A percentile compares a stretch with the other conserved stretches of the same genome.
Conservation (phyloP, 2,888 invertebrate genomes). For the Nemurella pictetii region DNA sequence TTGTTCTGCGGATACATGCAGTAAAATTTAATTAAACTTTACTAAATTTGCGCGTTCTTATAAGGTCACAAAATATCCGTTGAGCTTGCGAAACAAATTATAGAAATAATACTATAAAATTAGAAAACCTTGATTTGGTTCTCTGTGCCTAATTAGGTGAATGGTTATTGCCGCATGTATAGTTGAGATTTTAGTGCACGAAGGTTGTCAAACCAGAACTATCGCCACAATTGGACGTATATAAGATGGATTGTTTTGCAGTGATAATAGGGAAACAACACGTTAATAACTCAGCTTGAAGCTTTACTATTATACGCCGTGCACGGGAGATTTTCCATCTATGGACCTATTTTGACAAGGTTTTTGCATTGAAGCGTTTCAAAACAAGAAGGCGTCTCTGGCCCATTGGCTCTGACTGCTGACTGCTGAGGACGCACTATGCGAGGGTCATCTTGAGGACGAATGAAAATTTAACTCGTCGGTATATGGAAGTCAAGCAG, state of each 20-base stretch:
- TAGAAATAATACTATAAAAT: not conserved
- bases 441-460: not conserved
- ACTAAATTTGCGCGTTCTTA: not conserved
- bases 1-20: too few species aligned
- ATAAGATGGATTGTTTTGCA: not conserved
- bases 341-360: not conserved
- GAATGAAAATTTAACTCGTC: not conserved
- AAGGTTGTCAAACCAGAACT: not conserved
- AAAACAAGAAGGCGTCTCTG: too few species aligned
- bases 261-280: not conserved
- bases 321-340: not conserved
- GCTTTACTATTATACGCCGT: too few species aligned
- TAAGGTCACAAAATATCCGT: not conserved
- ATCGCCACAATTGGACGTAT: not conserved
- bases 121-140: not conserved
- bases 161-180: not conserved
- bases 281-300: too few species aligned
- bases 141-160: not conserved
- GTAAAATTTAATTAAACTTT: too few species aligned
- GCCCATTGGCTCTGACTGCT: too few species aligned
- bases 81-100: not conserved
- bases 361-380: not conserved
- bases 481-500: not conserved
- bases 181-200: not conserved
- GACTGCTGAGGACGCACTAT: not conserved